phyloP scores from a whole-genome alignment of 2,888 invertebrate genomes.

The Blera fallax region DNA sequence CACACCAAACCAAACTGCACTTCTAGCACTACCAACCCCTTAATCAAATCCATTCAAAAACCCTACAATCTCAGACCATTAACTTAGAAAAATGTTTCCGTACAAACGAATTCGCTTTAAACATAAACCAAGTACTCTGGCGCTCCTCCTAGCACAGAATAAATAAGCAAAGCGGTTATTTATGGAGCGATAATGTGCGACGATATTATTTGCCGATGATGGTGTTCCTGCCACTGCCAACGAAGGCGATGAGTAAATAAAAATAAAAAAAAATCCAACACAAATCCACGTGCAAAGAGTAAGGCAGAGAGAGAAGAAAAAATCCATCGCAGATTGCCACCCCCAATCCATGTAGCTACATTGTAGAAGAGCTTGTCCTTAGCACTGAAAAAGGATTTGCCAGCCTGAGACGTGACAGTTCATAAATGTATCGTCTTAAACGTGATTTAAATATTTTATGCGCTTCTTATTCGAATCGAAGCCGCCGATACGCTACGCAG shows the following conservation, averaged over 20 bases:
- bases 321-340: slow-evolving; percentile 63
- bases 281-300: slow-evolving; percentile 59
- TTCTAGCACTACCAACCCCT: background rate
- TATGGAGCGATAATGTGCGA: slow-evolving; percentile 72
- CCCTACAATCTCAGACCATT: slow-evolving; percentile 45
- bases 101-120: slow-evolving; percentile 49
- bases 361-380: slow-evolving; percentile 64
- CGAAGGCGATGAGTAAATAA: slow-evolving; percentile 61
- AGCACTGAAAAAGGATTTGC: slow-evolving; percentile 69
- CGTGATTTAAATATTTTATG: slow-evolving; percentile 73
- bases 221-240: slow-evolving; percentile 44
- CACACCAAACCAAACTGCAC: background rate
- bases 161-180: slow-evolving; percentile 64
- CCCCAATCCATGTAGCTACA: slow-evolving; percentile 38
- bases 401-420: slow-evolving; percentile 71
- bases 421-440: slow-evolving; percentile 73
- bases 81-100: slow-evolving; percentile 47
- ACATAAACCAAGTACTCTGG: slow-evolving; percentile 28
- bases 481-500: slow-evolving; percentile 67
- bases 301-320: slow-evolving; percentile 1
- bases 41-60: slow-evolving; percentile 14
- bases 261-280: slow-evolving; percentile 54
- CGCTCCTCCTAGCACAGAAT: slow-evolving; percentile 36
- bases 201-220: slow-evolving; percentile 70
- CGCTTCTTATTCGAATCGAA: slow-evolving; percentile 68